These are phyloP conservation scores for Nineta flava DNA, from an alignment of 2,888 invertebrate genomes.

Conservation along the genomic window DNA sequence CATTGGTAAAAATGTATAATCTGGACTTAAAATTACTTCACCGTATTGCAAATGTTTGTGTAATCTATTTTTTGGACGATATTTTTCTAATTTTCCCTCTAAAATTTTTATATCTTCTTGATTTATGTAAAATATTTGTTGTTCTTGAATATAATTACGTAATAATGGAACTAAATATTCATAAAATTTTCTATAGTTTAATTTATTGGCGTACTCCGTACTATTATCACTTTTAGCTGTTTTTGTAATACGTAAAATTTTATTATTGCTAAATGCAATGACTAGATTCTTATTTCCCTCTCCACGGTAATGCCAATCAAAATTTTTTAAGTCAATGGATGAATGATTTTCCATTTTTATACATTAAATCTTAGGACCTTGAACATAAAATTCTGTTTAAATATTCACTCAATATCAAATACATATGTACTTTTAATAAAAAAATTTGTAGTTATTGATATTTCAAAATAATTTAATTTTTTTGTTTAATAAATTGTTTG, in stretches of 20 bases:
- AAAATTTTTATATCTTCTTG: neutral
- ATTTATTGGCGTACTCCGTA: neutral
- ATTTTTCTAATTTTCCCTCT: neutral
- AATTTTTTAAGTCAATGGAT: neutral
- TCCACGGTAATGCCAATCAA: neutral
- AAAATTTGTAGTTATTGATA: too few relatives aligned
- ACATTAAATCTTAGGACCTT: neutral
- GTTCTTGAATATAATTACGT: neutral
- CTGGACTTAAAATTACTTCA: neutral
- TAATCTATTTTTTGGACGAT: neutral
- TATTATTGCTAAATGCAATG: neutral
- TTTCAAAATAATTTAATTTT: too few relatives aligned
- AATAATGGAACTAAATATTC: neutral
- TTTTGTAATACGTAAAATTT: neutral
- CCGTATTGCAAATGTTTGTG: neutral
- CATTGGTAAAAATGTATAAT: neutral
- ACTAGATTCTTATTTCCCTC: slow-evolving; percentile 4
- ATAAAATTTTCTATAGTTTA: neutral
- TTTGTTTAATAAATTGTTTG: too few relatives aligned
- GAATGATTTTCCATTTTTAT: neutral
- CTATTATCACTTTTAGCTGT: neutral
- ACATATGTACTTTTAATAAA: too few relatives aligned
- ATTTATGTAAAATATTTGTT: neutral
- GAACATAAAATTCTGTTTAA: too few relatives aligned
- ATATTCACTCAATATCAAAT: too few relatives aligned